Conservation (phyloP, 2,797 vertebrate genomes). For the Sebastes vulpes region DNA sequence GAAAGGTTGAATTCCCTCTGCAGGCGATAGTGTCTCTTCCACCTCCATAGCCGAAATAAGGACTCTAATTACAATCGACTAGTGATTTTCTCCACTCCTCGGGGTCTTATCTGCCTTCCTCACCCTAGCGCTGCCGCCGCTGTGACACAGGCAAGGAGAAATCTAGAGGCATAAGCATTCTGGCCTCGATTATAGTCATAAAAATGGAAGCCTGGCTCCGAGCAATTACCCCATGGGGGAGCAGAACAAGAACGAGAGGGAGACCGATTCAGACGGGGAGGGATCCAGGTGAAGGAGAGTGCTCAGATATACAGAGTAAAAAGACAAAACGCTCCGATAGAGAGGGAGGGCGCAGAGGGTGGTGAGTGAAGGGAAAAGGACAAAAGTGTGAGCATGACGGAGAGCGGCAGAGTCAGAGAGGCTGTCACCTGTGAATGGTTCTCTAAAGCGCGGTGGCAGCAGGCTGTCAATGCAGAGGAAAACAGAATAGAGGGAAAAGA, state of each 20-base stretch:
- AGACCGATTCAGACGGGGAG: constrained; percentile 46
- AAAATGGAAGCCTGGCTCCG: constrained; percentile 78
- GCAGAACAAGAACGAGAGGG: constrained; percentile 43
- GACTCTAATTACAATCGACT: constrained; percentile 80
- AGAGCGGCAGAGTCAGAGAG: constrained; percentile 50
- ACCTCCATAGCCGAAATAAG: constrained; percentile 67
- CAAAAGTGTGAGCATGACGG: constrained; percentile 57
- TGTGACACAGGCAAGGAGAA: constrained; percentile 77
- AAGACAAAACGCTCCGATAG: constrained; percentile 52
- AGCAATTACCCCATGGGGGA: constrained; percentile 77
- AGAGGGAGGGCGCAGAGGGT: constrained; percentile 4
- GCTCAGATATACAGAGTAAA: constrained; percentile 42
- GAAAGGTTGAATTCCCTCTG: constrained; percentile 60
- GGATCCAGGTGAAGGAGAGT: constrained; percentile 77
- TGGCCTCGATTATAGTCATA: constrained; percentile 82
- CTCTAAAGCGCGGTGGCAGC: constrained; percentile 59
- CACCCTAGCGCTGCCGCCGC: constrained; percentile 46
- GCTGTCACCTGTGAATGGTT: constrained; percentile 67
- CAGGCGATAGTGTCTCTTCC: constrained; percentile 46
- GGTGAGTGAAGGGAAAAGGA: constrained; percentile 44
- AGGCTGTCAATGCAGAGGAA: constrained; percentile 55
- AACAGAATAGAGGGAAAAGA: constrained; percentile 46
- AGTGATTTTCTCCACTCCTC: constrained; percentile 74
- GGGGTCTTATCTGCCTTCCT: constrained; percentile 69
- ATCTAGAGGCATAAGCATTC: constrained; percentile 77